Percentiles rank a stretch among this genome's conserved stretches.
These are phyloP conservation scores for Ptilorrhoa leucosticta DNA, from an alignment of 2,113 vertebrate species.

Conservation along the genomic window DNA sequence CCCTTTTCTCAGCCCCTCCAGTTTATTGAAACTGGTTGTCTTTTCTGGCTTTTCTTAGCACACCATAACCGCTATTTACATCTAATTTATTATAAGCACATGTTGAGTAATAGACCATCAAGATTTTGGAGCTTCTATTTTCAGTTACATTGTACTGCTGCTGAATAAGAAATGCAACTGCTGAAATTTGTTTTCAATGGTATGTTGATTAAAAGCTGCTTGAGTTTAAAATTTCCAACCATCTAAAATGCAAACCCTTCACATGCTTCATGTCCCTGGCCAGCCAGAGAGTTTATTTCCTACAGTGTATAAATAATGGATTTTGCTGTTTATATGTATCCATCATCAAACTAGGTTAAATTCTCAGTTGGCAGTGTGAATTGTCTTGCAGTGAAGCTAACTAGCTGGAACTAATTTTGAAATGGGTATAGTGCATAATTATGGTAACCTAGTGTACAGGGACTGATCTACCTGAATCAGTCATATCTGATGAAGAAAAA, in stretches of 20 bases:
- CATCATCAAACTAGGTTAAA: conserved; percentile 72
- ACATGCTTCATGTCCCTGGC: conserved; percentile 52
- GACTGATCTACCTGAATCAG: conserved; percentile 53
- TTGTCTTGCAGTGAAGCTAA: conserved; percentile 75
- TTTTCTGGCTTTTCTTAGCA: conserved; percentile 24
- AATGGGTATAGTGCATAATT: conserved; percentile 61
- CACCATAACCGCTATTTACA: conserved; percentile 52
- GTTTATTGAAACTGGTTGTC: conserved; percentile 16
- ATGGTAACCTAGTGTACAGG: conserved; percentile 24
- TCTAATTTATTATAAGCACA: conserved; percentile 65
- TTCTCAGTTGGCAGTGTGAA: conserved; percentile 69
- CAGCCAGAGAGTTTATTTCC: conserved; percentile 70
- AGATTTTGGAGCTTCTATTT: conserved; percentile 69
- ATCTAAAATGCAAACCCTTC: conserved; percentile 70
- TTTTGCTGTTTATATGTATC: conserved; percentile 74
- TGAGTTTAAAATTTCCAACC: conserved; percentile 73
- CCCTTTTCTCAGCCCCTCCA: neutral
- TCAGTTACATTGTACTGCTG: conserved; percentile 67
- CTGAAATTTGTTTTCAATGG: conserved; percentile 72
- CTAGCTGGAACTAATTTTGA: conserved; percentile 79
- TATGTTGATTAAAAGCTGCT: conserved; percentile 77
- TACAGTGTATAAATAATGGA: conserved; percentile 77
- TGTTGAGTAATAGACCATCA: conserved; percentile 69
- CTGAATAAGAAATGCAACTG: conserved; percentile 65
- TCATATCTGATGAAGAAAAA: neutral